These are phyloP conservation scores for Microctenopoma lineatum DNA, from an alignment of 2,797 vertebrate genomes.

Conservation along the genomic window DNA sequence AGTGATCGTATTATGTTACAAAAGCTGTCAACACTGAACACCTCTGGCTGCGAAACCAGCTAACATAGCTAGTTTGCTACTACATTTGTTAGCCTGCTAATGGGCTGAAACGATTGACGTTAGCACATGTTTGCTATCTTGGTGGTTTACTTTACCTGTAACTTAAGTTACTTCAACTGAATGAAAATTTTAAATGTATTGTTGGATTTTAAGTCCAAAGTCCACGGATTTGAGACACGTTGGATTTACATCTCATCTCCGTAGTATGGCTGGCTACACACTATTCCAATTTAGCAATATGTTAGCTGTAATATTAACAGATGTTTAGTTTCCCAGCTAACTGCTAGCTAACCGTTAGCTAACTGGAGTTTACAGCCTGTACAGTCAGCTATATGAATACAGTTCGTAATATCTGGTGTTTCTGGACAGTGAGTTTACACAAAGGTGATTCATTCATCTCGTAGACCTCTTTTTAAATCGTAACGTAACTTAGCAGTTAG, in stretches of 20 bases:
- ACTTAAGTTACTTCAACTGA: not conserved
- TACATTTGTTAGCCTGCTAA: constrained; percentile 51
- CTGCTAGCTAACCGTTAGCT: constrained; percentile 19
- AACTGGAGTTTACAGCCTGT: not conserved
- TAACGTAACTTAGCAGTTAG: not conserved
- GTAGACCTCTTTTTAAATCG: not conserved
- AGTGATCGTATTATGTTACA: constrained; percentile 3
- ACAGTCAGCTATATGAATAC: constrained; percentile 6
- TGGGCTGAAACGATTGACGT: constrained; percentile 36
- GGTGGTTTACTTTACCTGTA: not conserved
- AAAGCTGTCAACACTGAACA: constrained; percentile 28
- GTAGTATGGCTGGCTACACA: fast-evolving
- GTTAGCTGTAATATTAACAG: constrained; percentile 45
- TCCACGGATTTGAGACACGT: fast-evolving
- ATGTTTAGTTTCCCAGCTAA: constrained; percentile 72
- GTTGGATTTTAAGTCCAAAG: not conserved
- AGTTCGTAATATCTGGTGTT: constrained; percentile 1
- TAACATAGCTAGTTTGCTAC: constrained; percentile 48
- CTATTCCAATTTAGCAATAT: not conserved
- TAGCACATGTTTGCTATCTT: constrained; percentile 49
- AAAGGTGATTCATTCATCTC: not conserved
- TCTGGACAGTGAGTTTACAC: not conserved
- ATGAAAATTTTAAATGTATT: not conserved
- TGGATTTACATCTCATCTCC: not conserved
- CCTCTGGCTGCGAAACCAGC: constrained; percentile 28